Conservation (phyloP, 2,113 vertebrate genomes). For the Uropsilus gracilis region DNA sequence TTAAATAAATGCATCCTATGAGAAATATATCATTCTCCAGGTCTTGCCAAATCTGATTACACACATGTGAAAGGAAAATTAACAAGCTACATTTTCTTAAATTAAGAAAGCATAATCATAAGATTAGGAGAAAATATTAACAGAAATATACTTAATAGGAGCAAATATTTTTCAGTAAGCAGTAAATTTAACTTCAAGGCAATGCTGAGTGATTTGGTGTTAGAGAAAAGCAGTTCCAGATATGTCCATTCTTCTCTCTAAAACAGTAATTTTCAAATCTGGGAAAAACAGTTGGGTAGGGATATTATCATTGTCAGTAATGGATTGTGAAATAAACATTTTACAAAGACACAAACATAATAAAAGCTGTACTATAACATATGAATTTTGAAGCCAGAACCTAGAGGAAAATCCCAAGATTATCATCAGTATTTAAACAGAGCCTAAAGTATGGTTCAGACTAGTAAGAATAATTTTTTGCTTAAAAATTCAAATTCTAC, state of each 20-base stretch:
- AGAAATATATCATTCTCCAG: neutral
- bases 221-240: constrained; percentile 10
- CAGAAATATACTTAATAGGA: neutral
- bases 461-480: neutral
- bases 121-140: neutral
- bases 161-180: constrained; percentile 24
- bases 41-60: neutral
- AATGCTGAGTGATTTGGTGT: neutral
- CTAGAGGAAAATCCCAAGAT: neutral
- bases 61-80: neutral
- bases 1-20: neutral
- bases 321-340: neutral
- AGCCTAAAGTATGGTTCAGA: neutral
- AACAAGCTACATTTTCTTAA: neutral
- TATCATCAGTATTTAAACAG: neutral
- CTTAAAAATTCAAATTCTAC: constrained; percentile 26
- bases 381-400: constrained; percentile 38
- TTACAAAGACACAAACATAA: constrained; percentile 38
- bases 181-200: constrained; percentile 5
- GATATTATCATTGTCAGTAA: neutral
- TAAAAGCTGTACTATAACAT: neutral
- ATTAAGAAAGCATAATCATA: neutral
- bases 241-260: constrained; percentile 17
- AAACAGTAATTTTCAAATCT: constrained; percentile 47
- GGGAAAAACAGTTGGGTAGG: neutral